Evolutionary conservation across 2,797 vertebrate species (phyloP), one percentile per base, ranked within the genome.

Genomic region (Streptopelia turtur): DNA sequence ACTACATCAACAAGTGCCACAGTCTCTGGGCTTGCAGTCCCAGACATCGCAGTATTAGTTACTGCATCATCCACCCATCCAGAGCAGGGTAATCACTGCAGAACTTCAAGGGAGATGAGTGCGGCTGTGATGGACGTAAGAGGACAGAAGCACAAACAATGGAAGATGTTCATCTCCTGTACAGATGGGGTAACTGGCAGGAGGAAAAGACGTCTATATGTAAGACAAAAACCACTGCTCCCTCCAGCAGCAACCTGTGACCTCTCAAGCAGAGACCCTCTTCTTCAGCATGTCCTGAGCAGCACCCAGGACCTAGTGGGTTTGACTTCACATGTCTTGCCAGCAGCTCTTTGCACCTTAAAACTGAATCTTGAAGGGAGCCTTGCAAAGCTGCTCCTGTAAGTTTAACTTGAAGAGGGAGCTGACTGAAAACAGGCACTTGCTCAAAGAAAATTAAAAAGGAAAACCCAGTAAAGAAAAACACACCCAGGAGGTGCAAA

Each of bases 381-480:
- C 53, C 49, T 87, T 50, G 53, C 41, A 93, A 90, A 61, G 25
- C 56, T 87, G 56, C 45, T 60, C 4, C 64, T 70, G 4, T 28
- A 79, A 41, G 25, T 39, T 80, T 68, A 71, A 53, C 71, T 79
- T 63, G 39, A 49, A 39, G 31, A 72, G 15, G 18, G 2, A 77
- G 24, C 35, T 74, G 64, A 49, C 79, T 71, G 35, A 80, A 39
- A 20, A 20, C 31, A 84, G 31, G n/a, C 5, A 5, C 15, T 80
- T 57, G 27, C 78, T 90, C 61, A 82, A 93, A 87, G 66, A 90
- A 77, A 85, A 84, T 77, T 60, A 50, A 68, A 89, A 64, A 87
- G 60, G 28, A 83, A 90, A 95, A 93, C n/a, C 35, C 41, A 80
- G 17, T 77, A 84, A 84, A 41, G 64, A 85, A 89, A 92, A 83